Evolutionary conservation across 2,888 invertebrate species (phyloP).

Genomic region (Tipula confusa): DNA sequence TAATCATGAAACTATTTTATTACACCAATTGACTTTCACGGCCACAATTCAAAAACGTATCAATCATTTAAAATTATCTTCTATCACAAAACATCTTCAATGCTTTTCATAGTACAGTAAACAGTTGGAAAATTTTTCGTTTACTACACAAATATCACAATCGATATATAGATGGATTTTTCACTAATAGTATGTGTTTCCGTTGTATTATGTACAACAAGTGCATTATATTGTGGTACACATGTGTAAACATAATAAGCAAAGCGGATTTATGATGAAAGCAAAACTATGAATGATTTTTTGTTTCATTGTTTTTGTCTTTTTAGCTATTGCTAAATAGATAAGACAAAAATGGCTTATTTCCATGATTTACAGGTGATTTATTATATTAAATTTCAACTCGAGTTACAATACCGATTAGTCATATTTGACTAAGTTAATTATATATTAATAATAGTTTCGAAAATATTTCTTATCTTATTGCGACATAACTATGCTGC

Average conservation of each 20-base stretch:
- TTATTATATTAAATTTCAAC: background rate
- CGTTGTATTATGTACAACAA: no score
- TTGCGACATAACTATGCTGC: background rate
- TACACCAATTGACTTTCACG: no score
- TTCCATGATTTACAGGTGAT: conserved; percentile 12
- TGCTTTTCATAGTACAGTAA: no score
- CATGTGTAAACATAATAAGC: background rate
- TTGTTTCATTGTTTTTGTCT: background rate
- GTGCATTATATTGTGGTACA: background rate
- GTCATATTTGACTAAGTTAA: conserved; percentile 1
- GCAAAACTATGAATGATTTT: background rate
- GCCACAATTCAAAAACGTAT: no score
- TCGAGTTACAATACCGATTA: background rate
- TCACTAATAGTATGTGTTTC: no score
- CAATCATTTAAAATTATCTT: no score
- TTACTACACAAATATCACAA: no score
- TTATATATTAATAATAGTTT: background rate
- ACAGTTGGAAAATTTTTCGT: no score
- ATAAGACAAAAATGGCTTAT: background rate
- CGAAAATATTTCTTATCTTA: background rate
- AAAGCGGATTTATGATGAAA: background rate
- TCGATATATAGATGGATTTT: no score
- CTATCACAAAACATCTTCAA: no score
- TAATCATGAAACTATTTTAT: no score
- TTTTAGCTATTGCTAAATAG: background rate